Evolutionary conservation across 2,113 vertebrate genomes (phyloP).

Genomic region (Sphaerodactylus townsendi): DNA sequence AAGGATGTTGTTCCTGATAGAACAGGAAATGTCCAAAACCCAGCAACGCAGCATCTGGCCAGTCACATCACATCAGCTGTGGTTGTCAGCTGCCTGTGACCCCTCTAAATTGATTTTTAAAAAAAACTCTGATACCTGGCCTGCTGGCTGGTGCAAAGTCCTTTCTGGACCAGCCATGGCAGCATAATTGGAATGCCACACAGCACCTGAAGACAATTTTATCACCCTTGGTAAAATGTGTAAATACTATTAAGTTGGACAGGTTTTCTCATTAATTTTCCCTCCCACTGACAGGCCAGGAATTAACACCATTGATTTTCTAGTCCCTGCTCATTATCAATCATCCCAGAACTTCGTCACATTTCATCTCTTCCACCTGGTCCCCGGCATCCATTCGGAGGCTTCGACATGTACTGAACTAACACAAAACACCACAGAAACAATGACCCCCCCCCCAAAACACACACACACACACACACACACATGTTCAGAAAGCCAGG

Average conservation of each 20-base stretch:
- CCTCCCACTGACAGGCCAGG: slow-evolving; percentile 73
- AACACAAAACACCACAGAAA: slow-evolving; percentile 55
- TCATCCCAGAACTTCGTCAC: slow-evolving; percentile 77
- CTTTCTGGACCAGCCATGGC: slow-evolving; percentile 34
- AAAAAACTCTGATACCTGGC: background rate
- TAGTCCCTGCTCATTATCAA: slow-evolving; percentile 75
- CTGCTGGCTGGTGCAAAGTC: background rate
- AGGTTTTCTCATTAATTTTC: slow-evolving; percentile 81
- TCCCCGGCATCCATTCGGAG: slow-evolving; percentile 57
- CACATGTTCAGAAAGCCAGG: background rate
- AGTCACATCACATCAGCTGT: background rate
- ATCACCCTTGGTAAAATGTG: slow-evolving; percentile 76
- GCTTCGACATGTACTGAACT: slow-evolving; percentile 67
- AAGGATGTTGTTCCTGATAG: too few species aligned
- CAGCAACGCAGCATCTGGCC: background rate
- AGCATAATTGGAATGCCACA: slow-evolving; percentile 64
- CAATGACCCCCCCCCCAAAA: background rate
- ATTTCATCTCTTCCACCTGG: slow-evolving; percentile 74
- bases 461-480: too few species aligned
- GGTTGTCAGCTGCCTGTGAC: background rate
- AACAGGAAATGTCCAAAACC: background rate
- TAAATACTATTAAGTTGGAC: slow-evolving; percentile 79
- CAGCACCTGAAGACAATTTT: slow-evolving; percentile 67
- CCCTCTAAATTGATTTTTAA: slow-evolving; percentile 28
- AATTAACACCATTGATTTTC: slow-evolving; percentile 84